Conservation (phyloP, 92 coral and sea anemone species). For the Muricea muricata region DNA sequence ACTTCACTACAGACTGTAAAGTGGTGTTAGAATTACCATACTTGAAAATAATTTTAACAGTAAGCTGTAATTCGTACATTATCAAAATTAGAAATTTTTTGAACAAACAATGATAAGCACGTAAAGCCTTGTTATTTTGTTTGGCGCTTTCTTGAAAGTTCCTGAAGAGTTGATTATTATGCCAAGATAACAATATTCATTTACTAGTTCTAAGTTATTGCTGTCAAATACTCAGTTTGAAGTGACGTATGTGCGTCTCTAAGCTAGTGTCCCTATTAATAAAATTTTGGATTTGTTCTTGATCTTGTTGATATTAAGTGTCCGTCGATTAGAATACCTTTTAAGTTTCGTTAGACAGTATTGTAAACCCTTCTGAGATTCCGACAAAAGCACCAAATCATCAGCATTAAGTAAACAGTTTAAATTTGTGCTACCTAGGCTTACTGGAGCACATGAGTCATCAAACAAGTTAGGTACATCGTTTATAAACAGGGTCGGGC, state of each 20-base stretch:
- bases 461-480: constrained; percentile 5
- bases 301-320: not conserved
- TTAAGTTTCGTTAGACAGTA: not conserved
- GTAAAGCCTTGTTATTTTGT: not conserved
- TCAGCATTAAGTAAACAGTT: constrained; percentile 30
- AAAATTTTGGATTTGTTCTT: constrained; percentile 5
- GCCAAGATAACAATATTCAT: constrained; percentile 25
- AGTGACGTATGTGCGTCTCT: not conserved
- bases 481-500: constrained; percentile 25
- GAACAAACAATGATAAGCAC: constrained; percentile 1
- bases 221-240: constrained; percentile 8
- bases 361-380: too few species aligned
- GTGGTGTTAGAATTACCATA: constrained; percentile 5
- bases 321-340: constrained; percentile 16
- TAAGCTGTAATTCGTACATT: constrained; percentile 38
- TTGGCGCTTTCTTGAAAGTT: not conserved
- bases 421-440: not conserved
- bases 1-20: constrained; percentile 33
- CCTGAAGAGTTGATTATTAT: not conserved
- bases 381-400: not conserved
- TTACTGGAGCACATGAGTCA: constrained; percentile 32
- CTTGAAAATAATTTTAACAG: constrained; percentile 29
- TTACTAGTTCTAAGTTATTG: constrained; percentile 2
- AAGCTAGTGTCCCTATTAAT: not conserved
- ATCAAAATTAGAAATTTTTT: not conserved